Evolutionary conservation across 1,140 invertebrate species (phyloP).

Genomic region (Drosophila grimshawi): DNA sequence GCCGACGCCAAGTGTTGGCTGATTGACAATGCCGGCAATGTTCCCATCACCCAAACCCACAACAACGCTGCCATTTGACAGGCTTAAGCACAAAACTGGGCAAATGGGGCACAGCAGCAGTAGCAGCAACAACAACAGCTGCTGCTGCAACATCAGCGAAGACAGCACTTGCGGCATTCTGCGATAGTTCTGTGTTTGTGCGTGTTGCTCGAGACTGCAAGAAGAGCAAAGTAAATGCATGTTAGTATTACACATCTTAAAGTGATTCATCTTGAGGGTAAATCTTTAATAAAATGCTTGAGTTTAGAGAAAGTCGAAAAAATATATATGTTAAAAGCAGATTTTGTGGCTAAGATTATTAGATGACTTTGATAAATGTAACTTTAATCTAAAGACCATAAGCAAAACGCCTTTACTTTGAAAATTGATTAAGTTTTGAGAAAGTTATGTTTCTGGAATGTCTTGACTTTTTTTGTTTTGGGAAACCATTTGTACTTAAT

Average conservation of each 20-base stretch:
- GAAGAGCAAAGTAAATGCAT: neutral
- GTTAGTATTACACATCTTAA: neutral
- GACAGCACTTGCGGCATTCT: conserved; percentile 18
- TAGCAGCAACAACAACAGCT: conserved; percentile 23
- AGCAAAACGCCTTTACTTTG: too few relatives aligned
- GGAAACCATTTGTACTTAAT: too few relatives aligned
- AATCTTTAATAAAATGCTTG: too few relatives aligned
- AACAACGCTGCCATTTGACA: conserved; percentile 57
- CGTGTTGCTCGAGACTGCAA: conserved; percentile 40
- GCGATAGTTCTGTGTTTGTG: neutral
- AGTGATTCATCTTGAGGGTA: too few relatives aligned
- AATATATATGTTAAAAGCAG: too few relatives aligned
- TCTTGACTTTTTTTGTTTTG: too few relatives aligned
- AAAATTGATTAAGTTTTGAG: too few relatives aligned
- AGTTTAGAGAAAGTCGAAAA: too few relatives aligned
- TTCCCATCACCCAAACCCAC: conserved; percentile 29
- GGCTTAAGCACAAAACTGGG: conserved; percentile 31
- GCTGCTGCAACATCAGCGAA: conserved; percentile 19
- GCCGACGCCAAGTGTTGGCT: conserved; percentile 34
- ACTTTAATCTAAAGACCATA: too few relatives aligned
- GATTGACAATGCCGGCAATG: conserved; percentile 47
- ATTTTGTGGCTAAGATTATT: neutral
- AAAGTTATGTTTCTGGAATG: too few relatives aligned
- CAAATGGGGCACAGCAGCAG: conserved; percentile 25
- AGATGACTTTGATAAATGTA: neutral